A percentile compares a stretch with the other conserved stretches of the same genome.
phyloP scores from a whole-genome alignment of 37 sponge, comb jelly and placozoan genomes.

The Spongia lamella region DNA sequence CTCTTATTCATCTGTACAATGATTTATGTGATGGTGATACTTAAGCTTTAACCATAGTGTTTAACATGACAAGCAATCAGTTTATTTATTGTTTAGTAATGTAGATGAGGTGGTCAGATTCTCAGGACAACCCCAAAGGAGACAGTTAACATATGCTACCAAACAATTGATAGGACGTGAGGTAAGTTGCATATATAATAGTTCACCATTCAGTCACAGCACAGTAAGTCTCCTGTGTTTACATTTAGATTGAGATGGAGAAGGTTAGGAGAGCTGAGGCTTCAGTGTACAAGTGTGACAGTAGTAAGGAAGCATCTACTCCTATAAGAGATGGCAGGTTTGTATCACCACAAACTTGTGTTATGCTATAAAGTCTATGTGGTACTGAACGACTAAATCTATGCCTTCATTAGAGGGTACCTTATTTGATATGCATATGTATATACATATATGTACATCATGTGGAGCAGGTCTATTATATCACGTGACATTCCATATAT shows the following conservation, averaged over 20 bases:
- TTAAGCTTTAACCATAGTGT: no score
- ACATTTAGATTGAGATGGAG: slow-evolving; percentile 64
- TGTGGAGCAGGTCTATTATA: no score
- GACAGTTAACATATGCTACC: slow-evolving; percentile 87
- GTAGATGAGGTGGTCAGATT: slow-evolving; percentile 73
- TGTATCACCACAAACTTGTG: neutral
- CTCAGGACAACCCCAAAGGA: slow-evolving; percentile 68
- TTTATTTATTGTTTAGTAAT: slow-evolving; percentile 47
- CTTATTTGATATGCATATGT: no score
- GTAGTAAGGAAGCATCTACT: neutral
- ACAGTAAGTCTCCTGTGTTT: neutral
- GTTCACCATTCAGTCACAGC: neutral
- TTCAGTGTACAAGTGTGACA: slow-evolving; percentile 11
- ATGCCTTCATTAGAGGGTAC: no score
- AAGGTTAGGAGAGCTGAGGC: slow-evolving; percentile 71
- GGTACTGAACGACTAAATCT: no score
- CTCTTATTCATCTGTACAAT: neutral
- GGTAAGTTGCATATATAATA: slow-evolving; percentile 18
- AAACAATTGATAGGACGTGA: slow-evolving; percentile 95
- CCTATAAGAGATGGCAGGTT: neutral
- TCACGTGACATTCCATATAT: no score
- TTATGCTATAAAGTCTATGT: no score
- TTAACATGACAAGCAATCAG: no score
- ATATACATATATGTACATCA: no score
- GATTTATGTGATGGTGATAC: no score